Conservation (phyloP, 2,797 vertebrate genomes). For the Hylomyscus alleni region DNA sequence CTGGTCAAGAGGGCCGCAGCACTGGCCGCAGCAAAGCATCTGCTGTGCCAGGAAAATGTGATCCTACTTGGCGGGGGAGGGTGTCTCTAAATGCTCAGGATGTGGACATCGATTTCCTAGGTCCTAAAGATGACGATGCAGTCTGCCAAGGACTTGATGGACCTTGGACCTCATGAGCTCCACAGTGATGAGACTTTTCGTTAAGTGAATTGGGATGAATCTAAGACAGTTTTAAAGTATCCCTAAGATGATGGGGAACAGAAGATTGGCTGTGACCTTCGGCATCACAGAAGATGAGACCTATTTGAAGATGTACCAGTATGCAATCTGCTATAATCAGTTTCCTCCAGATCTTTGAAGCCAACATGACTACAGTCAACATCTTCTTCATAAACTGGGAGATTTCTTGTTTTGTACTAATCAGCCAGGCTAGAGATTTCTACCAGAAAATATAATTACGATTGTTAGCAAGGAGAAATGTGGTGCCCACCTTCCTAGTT, state of each 20-base stretch:
- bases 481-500: background rate
- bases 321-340: background rate
- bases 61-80: background rate
- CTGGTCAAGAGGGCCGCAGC: no score
- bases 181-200: background rate
- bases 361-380: background rate
- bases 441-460: background rate
- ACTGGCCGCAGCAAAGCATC: no score
- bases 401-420: background rate
- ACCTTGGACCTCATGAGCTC: background rate
- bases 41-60: background rate
- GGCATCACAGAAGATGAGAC: background rate
- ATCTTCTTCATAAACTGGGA: background rate
- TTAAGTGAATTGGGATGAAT: background rate
- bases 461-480: background rate
- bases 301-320: background rate
- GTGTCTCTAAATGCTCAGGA: background rate
- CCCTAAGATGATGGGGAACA: background rate
- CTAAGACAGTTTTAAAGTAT: background rate
- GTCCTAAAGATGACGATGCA: background rate
- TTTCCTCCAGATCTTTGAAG: background rate
- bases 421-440: background rate
- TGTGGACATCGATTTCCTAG: background rate
- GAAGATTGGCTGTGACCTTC: background rate
- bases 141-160: background rate